Conservation (phyloP, 2,113 vertebrate species). For the Rallus limicola region DNA sequence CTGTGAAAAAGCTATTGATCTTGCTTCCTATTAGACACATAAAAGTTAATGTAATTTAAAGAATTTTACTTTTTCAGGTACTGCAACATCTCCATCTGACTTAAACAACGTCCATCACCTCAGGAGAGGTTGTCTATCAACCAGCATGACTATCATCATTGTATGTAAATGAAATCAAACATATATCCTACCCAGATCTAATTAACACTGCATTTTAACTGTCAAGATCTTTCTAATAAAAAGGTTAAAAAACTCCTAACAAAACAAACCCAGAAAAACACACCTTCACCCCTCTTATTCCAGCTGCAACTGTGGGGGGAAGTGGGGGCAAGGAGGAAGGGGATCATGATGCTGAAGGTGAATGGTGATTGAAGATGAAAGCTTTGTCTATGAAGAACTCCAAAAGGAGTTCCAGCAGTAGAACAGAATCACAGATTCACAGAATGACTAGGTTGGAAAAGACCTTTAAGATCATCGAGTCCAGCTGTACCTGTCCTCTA, state of each 20-base stretch:
- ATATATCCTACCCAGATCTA: background rate
- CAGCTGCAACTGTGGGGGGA: background rate
- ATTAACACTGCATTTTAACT: background rate
- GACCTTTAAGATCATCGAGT: no score
- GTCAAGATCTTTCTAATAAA: background rate
- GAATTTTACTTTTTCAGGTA: background rate
- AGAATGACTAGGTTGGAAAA: no score
- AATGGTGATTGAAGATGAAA: background rate
- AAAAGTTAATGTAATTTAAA: background rate
- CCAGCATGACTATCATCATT: background rate
- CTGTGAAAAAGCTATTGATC: background rate
- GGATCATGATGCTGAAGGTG: background rate
- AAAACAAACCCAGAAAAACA: no score
- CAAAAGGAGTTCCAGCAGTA: background rate
- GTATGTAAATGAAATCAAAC: background rate
- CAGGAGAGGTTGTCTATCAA: background rate
- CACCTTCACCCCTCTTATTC: fast-evolving
- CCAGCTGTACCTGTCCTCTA: no score
- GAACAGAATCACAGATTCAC: background rate
- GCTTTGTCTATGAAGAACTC: background rate
- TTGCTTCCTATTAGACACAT: background rate
- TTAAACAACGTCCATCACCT: background rate
- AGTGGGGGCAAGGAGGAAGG: background rate
- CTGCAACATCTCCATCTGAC: background rate
- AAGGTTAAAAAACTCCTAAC: background rate